Evolutionary conservation across 2,888 invertebrate species (phyloP).

Genomic region (Rhamnusium bicolor): DNA sequence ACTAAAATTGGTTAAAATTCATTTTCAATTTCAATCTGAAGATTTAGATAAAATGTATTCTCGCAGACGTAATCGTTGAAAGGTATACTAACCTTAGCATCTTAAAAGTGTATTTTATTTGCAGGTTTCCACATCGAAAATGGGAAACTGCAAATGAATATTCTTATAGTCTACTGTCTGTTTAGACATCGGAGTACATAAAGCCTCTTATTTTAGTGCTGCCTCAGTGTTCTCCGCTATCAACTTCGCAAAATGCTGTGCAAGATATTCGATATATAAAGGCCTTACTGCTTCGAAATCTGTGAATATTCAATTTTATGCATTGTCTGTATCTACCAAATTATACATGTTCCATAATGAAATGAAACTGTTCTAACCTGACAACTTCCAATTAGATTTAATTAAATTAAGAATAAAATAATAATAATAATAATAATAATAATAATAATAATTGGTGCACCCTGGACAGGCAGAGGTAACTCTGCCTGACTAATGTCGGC

Average conservation of each 20-base stretch:
- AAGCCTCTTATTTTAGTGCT: conserved; percentile 31
- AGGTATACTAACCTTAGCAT: not conserved
- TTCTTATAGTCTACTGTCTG: conserved; percentile 19
- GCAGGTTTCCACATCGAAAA: not conserved
- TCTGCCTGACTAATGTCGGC: too few species aligned
- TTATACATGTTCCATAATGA: conserved; percentile 9
- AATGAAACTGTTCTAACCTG: too few species aligned
- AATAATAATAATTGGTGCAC: too few species aligned
- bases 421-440: too few species aligned
- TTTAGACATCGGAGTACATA: conserved; percentile 6
- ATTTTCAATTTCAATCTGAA: not conserved
- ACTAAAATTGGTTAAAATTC: too few species aligned
- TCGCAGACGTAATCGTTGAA: not conserved
- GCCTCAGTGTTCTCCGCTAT: conserved; percentile 22
- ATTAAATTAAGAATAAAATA: too few species aligned
- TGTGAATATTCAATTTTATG: conserved; percentile 33
- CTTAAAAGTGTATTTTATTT: not conserved
- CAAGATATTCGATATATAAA: conserved; percentile 21
- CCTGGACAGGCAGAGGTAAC: too few species aligned
- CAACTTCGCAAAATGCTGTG: conserved; percentile 15
- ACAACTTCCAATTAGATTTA: too few species aligned
- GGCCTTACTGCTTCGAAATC: not conserved
- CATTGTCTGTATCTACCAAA: conserved; percentile 5
- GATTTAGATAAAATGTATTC: not conserved
- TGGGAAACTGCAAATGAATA: conserved; percentile 23